Base-by-base conservation (phyloP, 30 jellyfish, hydroid and myxozoan species). In the Aurelia sp. region DNA sequence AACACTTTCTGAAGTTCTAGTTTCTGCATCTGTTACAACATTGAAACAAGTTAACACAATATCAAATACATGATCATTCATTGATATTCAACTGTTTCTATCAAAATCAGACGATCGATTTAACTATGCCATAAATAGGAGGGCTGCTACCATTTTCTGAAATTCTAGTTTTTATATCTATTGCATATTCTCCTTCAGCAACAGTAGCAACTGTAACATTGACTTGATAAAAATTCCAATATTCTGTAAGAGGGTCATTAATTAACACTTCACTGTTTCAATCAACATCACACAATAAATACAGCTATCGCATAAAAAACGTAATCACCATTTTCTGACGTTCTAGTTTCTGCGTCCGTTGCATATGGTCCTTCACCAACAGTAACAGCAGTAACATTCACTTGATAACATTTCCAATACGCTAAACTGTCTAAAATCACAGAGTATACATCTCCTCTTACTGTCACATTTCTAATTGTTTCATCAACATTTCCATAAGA, bases 351-450 rank as follows among this genome's bases (percentile, higher is more conserved):
- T 44, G 13, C 44, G 3, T 19, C 19, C 3, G 2, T 35, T 13
- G 68, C 22, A 44, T 17, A 72, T 0, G 27, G n/a, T 18, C 59
- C 72, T 18, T 17, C 83, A 5, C 55, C 69, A 40, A 75, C 60
- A 1, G 79, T 78, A 6, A 63, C 79, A 62, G 89, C 89, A 15
- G 71, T 57, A 19, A 64, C 62, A 11, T 51, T 41, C 81, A 78
- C 53, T 11, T 78, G 80, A 66, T 78, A 78, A 79, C 89, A 78
- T 8, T 78, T 47, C 89, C 89, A 78, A 52, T 27, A 78, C 5
- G 9, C 11, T 37, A 62, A 48, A 1, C 15, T 12, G 3, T 18
- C 37, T 30, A 30, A 37, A 44, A 78, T 65, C 13, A 15, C 17
- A 52, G 33, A 16, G 13, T 23, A 7, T 6, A 13, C 4, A 16